Evolutionary conservation across 2,797 vertebrate species (phyloP).

Genomic region (Alcedo atthis): DNA sequence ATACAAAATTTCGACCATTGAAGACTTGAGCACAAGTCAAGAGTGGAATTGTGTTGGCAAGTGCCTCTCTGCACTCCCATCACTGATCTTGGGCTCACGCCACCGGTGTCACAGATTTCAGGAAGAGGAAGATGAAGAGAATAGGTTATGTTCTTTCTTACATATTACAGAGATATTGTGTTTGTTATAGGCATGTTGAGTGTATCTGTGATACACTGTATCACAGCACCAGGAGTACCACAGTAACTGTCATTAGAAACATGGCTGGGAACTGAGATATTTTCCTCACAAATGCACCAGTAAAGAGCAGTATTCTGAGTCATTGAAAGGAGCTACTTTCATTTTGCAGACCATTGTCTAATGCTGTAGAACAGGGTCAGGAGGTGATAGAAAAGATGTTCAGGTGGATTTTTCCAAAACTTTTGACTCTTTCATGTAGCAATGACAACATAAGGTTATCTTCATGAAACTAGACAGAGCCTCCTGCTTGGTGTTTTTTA

Average conservation of each 20-base stretch:
- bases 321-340: neutral
- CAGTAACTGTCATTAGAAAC: neutral
- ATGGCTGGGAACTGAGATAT: neutral
- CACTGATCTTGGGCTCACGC: neutral
- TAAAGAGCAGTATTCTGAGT: neutral
- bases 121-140: neutral
- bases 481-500: neutral
- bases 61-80: neutral
- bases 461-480: neutral
- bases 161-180: neutral
- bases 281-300: accelerated
- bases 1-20: neutral
- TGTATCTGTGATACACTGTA: neutral
- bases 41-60: neutral
- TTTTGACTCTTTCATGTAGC: neutral
- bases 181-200: neutral
- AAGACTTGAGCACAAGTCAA: neutral
- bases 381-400: neutral
- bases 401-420: neutral
- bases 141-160: neutral
- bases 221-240: neutral
- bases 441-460: neutral
- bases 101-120: neutral
- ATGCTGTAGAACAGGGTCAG: neutral
- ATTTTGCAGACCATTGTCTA: neutral